These are phyloP conservation scores for Volucella inanis DNA, from an alignment of 2,888 invertebrate genomes.

Conservation along the genomic window DNA sequence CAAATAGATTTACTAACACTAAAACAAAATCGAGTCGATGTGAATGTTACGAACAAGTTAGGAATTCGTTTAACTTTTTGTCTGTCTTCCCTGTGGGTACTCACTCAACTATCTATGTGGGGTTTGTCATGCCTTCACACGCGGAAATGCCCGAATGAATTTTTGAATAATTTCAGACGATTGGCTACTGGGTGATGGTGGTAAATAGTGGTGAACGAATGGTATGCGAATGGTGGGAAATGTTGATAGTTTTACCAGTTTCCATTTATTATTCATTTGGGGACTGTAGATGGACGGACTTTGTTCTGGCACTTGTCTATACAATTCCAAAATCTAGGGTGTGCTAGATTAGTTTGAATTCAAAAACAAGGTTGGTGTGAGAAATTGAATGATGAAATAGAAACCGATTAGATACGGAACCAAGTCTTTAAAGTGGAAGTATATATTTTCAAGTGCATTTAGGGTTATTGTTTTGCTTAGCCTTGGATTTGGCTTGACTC, in stretches of 20 bases:
- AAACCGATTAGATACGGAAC: slow-evolving; percentile 32
- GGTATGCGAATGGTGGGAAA: not conserved
- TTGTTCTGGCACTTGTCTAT: slow-evolving; percentile 24
- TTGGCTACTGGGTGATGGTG: slow-evolving; percentile 11
- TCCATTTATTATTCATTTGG: slow-evolving; percentile 65
- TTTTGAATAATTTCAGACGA: slow-evolving; percentile 58
- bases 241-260: slow-evolving; percentile 6
- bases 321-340: slow-evolving; percentile 21
- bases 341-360: slow-evolving; percentile 18
- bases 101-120: slow-evolving; percentile 33
- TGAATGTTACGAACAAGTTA: slow-evolving; percentile 57
- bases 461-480: slow-evolving; percentile 34
- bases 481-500: not conserved
- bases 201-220: not conserved
- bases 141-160: slow-evolving; percentile 62
- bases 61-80: slow-evolving; percentile 70
- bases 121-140: slow-evolving; percentile 65
- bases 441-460: slow-evolving; percentile 33
- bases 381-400: slow-evolving; percentile 27
- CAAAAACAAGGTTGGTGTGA: not conserved
- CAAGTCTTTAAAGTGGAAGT: slow-evolving; percentile 6
- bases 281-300: slow-evolving; percentile 34
- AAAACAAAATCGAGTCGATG: slow-evolving; percentile 23
- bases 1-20: not conserved
- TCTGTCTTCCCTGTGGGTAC: slow-evolving; percentile 55